These are phyloP conservation scores for Cerceris ruficornis DNA, from an alignment of 2,888 invertebrate species.

Conservation along the genomic window DNA sequence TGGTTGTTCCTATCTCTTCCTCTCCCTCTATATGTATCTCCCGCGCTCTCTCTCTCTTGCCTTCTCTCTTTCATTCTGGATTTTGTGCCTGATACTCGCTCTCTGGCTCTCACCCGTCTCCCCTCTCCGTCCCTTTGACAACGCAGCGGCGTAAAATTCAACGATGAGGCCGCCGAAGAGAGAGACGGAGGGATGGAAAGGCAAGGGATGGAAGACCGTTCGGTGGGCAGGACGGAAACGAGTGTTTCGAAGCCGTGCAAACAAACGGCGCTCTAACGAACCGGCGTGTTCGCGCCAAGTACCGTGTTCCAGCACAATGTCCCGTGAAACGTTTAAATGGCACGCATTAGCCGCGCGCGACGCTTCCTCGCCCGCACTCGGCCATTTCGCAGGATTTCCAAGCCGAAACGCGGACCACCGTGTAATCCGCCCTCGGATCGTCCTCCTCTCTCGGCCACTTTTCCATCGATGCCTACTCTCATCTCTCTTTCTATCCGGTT, in stretches of 20 bases:
- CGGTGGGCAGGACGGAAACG: conserved; percentile 30
- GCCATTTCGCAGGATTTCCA: conserved; percentile 56
- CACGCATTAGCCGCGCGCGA: conserved; percentile 70
- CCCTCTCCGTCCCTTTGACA: not conserved
- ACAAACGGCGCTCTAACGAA: conserved; percentile 78
- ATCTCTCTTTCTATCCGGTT: not conserved
- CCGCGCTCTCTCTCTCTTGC: not conserved
- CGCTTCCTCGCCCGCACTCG: conserved; percentile 27
- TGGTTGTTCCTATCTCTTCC: not conserved
- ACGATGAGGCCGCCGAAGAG: not conserved
- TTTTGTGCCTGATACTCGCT: not conserved
- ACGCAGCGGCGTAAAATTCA: conserved; percentile 18
- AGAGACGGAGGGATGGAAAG: not conserved
- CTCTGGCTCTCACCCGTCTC: not conserved
- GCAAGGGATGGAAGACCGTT: conserved; percentile 8
- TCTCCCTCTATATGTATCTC: not conserved
- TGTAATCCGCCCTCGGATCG: conserved; percentile 42
- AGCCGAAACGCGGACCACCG: conserved; percentile 39
- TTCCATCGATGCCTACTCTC: conserved; percentile 10
- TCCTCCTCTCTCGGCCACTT: conserved; percentile 36
- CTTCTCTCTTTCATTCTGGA: not conserved
- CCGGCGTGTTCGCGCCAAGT: conserved; percentile 63
- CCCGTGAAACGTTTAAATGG: conserved; percentile 76
- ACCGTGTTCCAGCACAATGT: conserved; percentile 63
- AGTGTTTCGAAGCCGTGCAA: conserved; percentile 67